Percentiles rank a stretch among this genome's conserved stretches.
These are phyloP conservation scores for Pandemis heparana DNA, from an alignment of 2,888 invertebrate genomes.

Conservation along the genomic window DNA sequence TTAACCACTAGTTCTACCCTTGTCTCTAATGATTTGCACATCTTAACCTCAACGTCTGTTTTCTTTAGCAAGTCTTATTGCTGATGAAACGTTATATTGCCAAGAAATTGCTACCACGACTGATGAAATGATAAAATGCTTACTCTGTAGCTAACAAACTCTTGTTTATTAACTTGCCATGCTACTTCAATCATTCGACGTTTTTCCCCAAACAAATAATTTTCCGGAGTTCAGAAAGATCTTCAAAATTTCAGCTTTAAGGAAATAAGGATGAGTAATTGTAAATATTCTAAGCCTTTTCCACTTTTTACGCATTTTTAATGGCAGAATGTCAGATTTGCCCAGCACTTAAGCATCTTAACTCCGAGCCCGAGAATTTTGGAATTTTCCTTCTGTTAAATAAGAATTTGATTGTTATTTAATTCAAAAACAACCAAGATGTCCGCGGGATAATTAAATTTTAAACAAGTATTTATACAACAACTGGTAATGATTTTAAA, in stretches of 20 bases:
- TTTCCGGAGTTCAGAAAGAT: neutral
- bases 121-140: neutral
- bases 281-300: conserved; percentile 12
- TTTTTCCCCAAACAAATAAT: conserved; percentile 1
- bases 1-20: too few species aligned
- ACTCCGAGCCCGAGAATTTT: neutral
- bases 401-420: conserved; percentile 3
- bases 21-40: too few species aligned
- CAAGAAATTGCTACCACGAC: neutral
- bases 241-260: neutral
- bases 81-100: neutral
- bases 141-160: neutral
- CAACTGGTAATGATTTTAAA: too few species aligned
- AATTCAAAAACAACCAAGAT: neutral
- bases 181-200: neutral
- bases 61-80: too few species aligned
- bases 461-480: neutral
- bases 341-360: conserved; percentile 13
- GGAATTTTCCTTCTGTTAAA: neutral
- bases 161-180: neutral
- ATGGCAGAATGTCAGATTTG: conserved; percentile 14
- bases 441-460: neutral
- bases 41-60: too few species aligned
- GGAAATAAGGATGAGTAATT: conserved; percentile 6
- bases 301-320: conserved; percentile 9